phyloP scores from a whole-genome alignment of 2,797 vertebrate genomes.

The Octomys mimax region DNA sequence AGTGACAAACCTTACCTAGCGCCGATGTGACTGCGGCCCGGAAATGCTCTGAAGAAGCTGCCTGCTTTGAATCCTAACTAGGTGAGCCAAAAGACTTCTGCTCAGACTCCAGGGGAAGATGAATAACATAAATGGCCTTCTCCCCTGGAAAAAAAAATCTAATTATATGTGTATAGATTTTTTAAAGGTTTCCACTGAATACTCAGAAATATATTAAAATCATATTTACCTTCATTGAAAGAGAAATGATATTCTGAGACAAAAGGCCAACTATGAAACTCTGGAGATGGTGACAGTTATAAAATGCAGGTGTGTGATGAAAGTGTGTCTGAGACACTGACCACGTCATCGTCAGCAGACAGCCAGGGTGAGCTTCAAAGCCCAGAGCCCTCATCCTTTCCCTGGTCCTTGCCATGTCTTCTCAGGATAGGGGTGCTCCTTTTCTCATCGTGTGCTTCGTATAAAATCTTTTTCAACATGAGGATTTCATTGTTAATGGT shows the following conservation, averaged over 20 bases:
- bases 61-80: slow-evolving; percentile 82
- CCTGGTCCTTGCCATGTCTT: neutral
- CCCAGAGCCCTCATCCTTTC: neutral
- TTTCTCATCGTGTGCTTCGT: neutral
- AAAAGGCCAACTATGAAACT: slow-evolving; percentile 72
- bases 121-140: slow-evolving; percentile 80
- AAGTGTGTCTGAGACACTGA: slow-evolving; percentile 4
- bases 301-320: slow-evolving; percentile 55
- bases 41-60: slow-evolving; percentile 55
- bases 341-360: neutral
- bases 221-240: slow-evolving; percentile 80
- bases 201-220: slow-evolving; percentile 83
- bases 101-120: slow-evolving; percentile 76
- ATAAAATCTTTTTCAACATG: neutral
- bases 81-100: slow-evolving; percentile 76
- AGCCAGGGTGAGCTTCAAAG: too few relatives aligned
- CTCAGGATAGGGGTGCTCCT: neutral
- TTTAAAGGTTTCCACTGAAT: slow-evolving; percentile 81
- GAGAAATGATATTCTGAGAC: slow-evolving; percentile 80
- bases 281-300: slow-evolving; percentile 3
- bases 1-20: neutral
- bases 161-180: slow-evolving; percentile 84
- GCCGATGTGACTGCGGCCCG: neutral
- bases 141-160: slow-evolving; percentile 73
- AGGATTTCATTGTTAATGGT: neutral